Base-by-base conservation (phyloP, 2,888 invertebrate species). In the Perithous albicinctus region DNA sequence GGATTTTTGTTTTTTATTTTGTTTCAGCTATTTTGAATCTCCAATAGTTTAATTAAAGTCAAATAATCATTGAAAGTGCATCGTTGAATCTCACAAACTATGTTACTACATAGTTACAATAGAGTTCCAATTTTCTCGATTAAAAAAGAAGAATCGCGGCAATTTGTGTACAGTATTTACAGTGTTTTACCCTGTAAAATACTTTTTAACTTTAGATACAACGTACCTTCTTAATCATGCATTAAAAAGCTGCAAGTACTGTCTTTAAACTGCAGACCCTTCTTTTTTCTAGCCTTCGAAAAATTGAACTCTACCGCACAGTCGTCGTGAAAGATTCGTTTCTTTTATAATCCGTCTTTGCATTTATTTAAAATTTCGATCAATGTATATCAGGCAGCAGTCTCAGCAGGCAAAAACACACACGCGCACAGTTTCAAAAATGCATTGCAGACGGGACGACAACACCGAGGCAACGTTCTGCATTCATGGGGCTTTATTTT, bases 381-480 rank as follows among this genome's bases (percentile, higher is more conserved):
- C 23, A 35, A 59, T 69, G 38, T 74, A 38, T 59, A 72, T 89
- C 90, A 90, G 91, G 90, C 91, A 91, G 88, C 88, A 88, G 86
- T 88, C 85, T 85, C 85, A 87, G 87, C 89, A 91, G 90, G 89
- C 90, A 90, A 82, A 84, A 59, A 88, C 88, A 89, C 84, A 85
- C 87, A 85, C 86, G 85, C 87, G 86, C 81, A 87, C 83, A 84
- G 80, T 86, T 72, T 82, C 74, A 80, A 83, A 82, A 84, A 84
- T 84, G 84, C 77, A 82, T 82, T 77, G 82, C 82, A 82, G 82
- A 85, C 80, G 78, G 35, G 79, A 83, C 86, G 88, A 92, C 91
- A 91, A 92, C 92, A 92, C 91, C 90, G 89, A 92, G 86, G 90
- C 90, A 89, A 75, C 88, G 88, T 89, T 88, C 90, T 88, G 90